Base-by-base conservation (phyloP, 2,888 invertebrate species). In the Cryptosula pallasiana region DNA sequence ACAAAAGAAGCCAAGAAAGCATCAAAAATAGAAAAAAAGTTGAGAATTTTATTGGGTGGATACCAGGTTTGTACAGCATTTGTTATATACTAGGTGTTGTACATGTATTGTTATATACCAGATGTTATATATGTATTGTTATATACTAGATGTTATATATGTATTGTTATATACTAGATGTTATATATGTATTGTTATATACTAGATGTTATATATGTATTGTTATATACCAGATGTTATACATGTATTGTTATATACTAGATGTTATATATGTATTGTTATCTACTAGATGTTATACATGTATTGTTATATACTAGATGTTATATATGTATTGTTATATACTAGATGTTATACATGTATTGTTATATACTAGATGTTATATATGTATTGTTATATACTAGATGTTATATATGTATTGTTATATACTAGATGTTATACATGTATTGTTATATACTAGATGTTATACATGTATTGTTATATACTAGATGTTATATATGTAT, bases 11-110 rank as follows among this genome's bases (percentile, higher is more conserved):
- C 98, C 0, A 98, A 97, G 85, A 90, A 91, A 73, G 97, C 98
- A 71, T 94, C 94, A 0, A 99, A 97, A 86, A 91, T 96, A 88
- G 99, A 99, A 85, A 98, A 97, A 85, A 98, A 96, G 86, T 86
- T 99, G 34, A 91, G 95, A 86, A 92, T 98, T 73, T 87, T 98
- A n/a, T 92, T 97, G 1, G 97, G 92, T 9, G 94, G 94, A 9
- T 95, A 94, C 86, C 92, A 93, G 87, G 89, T 89, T 75, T 74
- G 75, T 45, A 20, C 20, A 45, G 45, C 45, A 45, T 45, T 13
- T 45, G 20, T 45, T 13, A 45, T 45, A 45, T 45, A 45, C 45
- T 20, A 45, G 45, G 20, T 13, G n/a, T 54, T 16, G 54, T 54
- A 54, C 54, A 9, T 25, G 23, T 58, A 25, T 58, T 58, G 58